Base-by-base conservation (phyloP, 2,888 invertebrate genomes). In the Metellina segmentata region DNA sequence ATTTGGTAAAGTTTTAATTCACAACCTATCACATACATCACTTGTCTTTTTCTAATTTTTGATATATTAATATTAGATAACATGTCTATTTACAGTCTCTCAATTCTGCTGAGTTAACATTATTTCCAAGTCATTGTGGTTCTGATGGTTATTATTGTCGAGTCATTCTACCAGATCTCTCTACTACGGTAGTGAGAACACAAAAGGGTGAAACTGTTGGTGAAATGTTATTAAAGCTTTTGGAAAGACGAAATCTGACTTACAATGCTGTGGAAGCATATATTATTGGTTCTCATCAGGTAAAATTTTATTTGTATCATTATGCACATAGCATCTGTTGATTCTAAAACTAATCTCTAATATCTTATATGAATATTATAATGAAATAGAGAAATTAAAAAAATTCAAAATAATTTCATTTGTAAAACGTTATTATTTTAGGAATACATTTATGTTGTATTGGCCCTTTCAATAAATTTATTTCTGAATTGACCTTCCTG, bases 181-280 rank as follows among this genome's bases (percentile, higher is more conserved):
- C 98, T 91, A 98, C 98, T 5, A 98, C 98, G 0, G 98, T 99
- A 93, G 97, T 98, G 91, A 97, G 97, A 94, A 97, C 98, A 79
- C 97, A 97, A 94, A 95, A 96, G 34, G 96, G 96, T 52, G 97
- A 98, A 94, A 97, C 97, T 0, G 97, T 98, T 91, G 96, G 96
- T 91, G 96, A 97, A 93, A 96, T 98, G 88, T 97, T 99, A 49
- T 97, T 97, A 93, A 96, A 97, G 91, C 96, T 98, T 93, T 96
- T 98, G 94, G 97, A 97, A 94, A 97, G 98, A 94, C 96, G 98
- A 93, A 97, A 97, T 93, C 96, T 98, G 77, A 95, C 96, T 87
- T 98, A 97, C 95, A 96, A 96, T 93, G 96, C 97, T 93, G 98
- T 98, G 94, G 98, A 98, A 94, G 98, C 98, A 81, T 96, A 97